A percentile compares a stretch with the other conserved stretches of the same genome.
phyloP scores from a whole-genome alignment of 2,113 vertebrate genomes.

The Melanerpes aurifrons region DNA sequence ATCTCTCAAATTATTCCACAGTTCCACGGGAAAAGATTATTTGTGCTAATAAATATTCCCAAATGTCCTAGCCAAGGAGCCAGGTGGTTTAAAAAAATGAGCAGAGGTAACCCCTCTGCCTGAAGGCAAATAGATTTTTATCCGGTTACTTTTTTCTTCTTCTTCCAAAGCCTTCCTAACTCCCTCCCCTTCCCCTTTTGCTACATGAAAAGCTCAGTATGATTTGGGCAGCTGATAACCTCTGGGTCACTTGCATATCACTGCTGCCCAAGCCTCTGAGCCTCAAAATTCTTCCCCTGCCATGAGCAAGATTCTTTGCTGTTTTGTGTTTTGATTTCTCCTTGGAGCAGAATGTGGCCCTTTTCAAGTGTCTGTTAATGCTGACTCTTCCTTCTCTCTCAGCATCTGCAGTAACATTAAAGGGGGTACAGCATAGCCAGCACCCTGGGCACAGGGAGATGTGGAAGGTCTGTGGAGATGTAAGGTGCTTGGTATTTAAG shows the following conservation, averaged over 20 bases:
- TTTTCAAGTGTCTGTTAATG: not conserved
- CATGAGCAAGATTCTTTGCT: not conserved
- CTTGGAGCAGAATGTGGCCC: not conserved
- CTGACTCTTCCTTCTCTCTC: not conserved
- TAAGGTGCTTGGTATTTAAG: not conserved
- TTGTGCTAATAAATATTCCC: not conserved
- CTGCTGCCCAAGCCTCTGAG: not conserved
- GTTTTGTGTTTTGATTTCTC: not conserved
- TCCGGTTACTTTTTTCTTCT: not conserved
- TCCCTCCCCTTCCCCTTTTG: not conserved
- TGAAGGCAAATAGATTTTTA: constrained; percentile 6
- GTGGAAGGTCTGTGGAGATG: not conserved
- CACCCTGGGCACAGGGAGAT: not conserved
- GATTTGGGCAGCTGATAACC: not conserved
- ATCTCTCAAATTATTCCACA: not conserved
- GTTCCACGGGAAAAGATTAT: not conserved
- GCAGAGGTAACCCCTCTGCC: not conserved
- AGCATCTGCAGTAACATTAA: not conserved
- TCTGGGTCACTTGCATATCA: not conserved
- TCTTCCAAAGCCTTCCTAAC: not conserved
- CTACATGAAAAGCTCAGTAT: not conserved
- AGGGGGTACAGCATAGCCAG: not conserved
- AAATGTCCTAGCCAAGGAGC: not conserved
- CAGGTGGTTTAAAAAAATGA: constrained; percentile 10
- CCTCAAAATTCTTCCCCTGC: not conserved